Evolutionary conservation across 2,888 invertebrate genomes (phyloP), one percentile per base, ranked within the genome.

Genomic region (Sipunculus nudus): DNA sequence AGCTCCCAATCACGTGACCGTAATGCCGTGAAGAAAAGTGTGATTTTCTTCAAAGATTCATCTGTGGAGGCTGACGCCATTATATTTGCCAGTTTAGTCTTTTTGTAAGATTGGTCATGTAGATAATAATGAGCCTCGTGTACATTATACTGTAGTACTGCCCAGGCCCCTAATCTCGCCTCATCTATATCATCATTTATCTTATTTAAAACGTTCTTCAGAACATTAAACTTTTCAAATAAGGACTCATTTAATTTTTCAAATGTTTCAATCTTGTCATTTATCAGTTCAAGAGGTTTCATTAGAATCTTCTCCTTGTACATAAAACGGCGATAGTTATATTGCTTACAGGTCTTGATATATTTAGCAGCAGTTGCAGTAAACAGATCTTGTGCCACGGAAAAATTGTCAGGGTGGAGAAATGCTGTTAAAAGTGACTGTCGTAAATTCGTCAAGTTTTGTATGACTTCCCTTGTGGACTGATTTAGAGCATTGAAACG

Each of bases 281-380:
- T 6, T 4, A 59, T 54, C 8, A 40, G 16, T 13, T 39, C 31
- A 4, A 46, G 16, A 21, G 59, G 59, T 19, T 6, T 31, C 6
- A 26, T 10, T 19, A 59, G 31, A 16, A 59, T 39, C 16, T 54
- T 16, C 13, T 25, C 32, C n/a, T 59, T 31, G 16, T 28, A 46
- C 29, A 47, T 5, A 21, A 54, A 59, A 19, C 38, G 16, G 16
- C 47, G 3, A 29, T 59, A 59, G 23, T 59, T 53, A 40, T 59
- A 59, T 5, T n/a, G 6, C 23, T 19, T 35, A 23, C 45, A 13
- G 8, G 13, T 53, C 6, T 38, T 35, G 8, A 3, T 19, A 25
- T 32, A 58, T 6, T 21, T 32, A 21, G 32, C 32, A 10, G 10
- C 31, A 13, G 23, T 13, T 8, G 16, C 4, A 3, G 41, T 21